Evolutionary conservation across 2,888 invertebrate genomes (phyloP).

Genomic region (Odiellus spinosus): DNA sequence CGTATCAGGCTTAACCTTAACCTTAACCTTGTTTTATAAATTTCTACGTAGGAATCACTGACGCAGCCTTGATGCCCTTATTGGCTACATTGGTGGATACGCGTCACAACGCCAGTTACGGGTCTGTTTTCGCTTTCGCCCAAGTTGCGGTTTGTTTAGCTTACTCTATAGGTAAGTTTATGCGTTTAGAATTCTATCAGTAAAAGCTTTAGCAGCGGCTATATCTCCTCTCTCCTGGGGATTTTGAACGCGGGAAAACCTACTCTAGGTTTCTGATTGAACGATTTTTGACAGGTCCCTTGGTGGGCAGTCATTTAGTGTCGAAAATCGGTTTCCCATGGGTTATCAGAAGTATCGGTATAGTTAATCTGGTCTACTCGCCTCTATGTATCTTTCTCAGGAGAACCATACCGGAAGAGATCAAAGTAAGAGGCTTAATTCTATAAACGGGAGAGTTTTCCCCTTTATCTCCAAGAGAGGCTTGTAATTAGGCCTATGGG

Average conservation of each 20-base stretch:
- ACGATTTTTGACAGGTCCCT: slow-evolving; percentile 45
- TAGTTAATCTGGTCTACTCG: slow-evolving; percentile 50
- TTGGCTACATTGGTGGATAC: slow-evolving; percentile 50
- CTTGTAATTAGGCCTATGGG: no score
- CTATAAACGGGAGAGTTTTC: no score
- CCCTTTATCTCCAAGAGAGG: no score
- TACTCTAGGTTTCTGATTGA: no score
- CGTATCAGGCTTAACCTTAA: no score
- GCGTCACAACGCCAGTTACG: slow-evolving; percentile 46
- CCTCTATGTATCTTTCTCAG: slow-evolving; percentile 40
- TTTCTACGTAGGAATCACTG: slow-evolving; percentile 49
- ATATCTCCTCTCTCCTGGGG: no score
- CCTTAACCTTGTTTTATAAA: no score
- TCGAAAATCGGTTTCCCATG: slow-evolving; percentile 52
- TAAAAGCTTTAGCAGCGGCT: no score
- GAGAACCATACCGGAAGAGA: slow-evolving; percentile 19
- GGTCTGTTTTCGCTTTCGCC: slow-evolving; percentile 64
- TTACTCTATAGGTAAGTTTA: slow-evolving; percentile 48
- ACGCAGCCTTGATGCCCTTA: slow-evolving; percentile 61
- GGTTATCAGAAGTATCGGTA: slow-evolving; percentile 53
- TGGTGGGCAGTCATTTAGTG: slow-evolving; percentile 54
- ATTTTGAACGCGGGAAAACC: no score
- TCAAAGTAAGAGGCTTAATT: no score
- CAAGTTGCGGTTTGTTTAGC: slow-evolving; percentile 66
- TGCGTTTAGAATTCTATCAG: neutral